Evolutionary conservation across 2,888 invertebrate species (phyloP).

Genomic region (Dynastes hyllus): DNA sequence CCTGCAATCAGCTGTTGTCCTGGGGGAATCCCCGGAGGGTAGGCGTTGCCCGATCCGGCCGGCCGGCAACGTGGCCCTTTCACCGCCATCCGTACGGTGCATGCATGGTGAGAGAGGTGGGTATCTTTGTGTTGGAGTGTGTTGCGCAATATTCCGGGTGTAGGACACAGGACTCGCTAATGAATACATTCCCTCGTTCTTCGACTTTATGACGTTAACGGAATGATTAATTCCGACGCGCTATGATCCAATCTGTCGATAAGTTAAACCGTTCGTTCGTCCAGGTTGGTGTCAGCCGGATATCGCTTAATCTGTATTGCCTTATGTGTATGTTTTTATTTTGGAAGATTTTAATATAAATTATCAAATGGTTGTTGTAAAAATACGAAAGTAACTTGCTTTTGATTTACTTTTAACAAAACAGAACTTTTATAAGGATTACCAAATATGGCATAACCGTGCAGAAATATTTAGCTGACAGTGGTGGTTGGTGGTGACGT

Average conservation of each 20-base stretch:
- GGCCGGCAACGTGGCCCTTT: not conserved
- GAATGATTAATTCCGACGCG: conserved; percentile 39
- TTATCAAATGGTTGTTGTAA: too few species aligned
- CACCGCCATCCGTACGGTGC: not conserved
- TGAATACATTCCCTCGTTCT: conserved; percentile 44
- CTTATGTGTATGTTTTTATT: too few species aligned
- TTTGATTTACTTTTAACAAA: too few species aligned
- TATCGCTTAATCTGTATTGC: not conserved
- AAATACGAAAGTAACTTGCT: not conserved
- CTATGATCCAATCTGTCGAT: conserved; percentile 17
- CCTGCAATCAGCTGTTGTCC: conserved; percentile 54
- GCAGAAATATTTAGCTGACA: too few species aligned
- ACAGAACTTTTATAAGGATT: too few species aligned
- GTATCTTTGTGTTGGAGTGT: not conserved
- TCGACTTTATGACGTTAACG: conserved; percentile 40
- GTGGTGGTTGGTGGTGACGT: too few species aligned
- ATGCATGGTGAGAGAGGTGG: not conserved
- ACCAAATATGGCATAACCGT: too few species aligned
- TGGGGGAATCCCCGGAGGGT: conserved; percentile 49
- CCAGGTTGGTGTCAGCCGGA: not conserved
- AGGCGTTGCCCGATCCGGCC: conserved; percentile 36
- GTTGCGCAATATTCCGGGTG: conserved; percentile 45
- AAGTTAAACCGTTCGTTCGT: not conserved
- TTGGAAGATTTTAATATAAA: too few species aligned
- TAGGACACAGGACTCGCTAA: conserved; percentile 42